Base-by-base conservation (phyloP, 2,797 vertebrate genomes). In the Tolypeutes matacus region DNA sequence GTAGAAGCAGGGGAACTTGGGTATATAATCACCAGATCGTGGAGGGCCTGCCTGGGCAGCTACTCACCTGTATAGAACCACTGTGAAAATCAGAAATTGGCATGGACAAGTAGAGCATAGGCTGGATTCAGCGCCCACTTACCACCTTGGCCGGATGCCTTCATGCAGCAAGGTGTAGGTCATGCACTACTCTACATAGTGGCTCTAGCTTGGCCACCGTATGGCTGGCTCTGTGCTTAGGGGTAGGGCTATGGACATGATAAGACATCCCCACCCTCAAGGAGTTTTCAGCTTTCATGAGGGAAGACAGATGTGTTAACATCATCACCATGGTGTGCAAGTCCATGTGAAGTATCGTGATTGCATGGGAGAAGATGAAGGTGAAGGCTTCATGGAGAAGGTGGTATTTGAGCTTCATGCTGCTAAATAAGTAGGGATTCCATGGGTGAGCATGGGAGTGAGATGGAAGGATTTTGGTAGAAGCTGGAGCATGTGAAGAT, bases 81-180 rank as follows among this genome's bases (percentile, higher is more conserved):
- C 62, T 0, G 2, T 10, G 31, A 9, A 49, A 3, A 0, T 17
- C 58, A 70, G 85, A 60, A 53, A 29, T 18, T 8, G 27, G 0
- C 23, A 10, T 2, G 69, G 23, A 8, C 51, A 17, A 80, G 36
- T 10, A 0, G 21, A 62, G 27, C 31, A 0, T 2, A 3, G 13
- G 13, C 64, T 86, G 67, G n/a, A 64, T 34, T 69, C 69, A 36
- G 42, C 39, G 39, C 13, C 53, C 11, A 23, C 10, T n/a, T 14
- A 62, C 18, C 42, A 36, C 31, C 34, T 65, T 8, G 11, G 36
- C 1, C 3, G 8, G 89, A n/a, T 20, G 29, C 51, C 20, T 51
- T 51, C 3, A 31, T 69, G 78, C 65, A 36, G 31, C 34, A n/a
- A 69, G 10, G 31, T 4, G 3, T 31, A 3, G 1, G 1, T 58